Evolutionary conservation across 2,113 vertebrate species (phyloP).

Genomic region (Cygnus atratus): DNA sequence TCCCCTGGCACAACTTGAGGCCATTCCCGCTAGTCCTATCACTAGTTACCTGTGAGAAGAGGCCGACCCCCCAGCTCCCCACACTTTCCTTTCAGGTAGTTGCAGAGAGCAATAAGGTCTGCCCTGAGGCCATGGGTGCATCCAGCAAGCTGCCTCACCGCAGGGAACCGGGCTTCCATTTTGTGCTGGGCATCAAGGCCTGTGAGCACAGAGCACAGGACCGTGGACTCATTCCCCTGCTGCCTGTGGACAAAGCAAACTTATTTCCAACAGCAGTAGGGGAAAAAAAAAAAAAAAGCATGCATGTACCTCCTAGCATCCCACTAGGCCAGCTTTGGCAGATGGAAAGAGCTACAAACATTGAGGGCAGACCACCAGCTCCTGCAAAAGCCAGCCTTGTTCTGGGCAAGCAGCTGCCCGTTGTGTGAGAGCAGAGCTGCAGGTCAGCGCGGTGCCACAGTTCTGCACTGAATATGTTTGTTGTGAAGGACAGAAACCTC

Average conservation of each 20-base stretch:
- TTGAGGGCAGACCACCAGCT: not conserved
- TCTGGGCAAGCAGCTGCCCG: not conserved
- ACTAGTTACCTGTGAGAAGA: too few species aligned
- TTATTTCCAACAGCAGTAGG: not conserved
- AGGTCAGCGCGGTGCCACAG: not conserved
- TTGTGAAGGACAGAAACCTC: not conserved
- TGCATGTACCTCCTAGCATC: not conserved
- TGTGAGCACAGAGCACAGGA: not conserved
- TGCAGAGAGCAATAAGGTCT: too few species aligned
- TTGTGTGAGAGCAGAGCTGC: not conserved
- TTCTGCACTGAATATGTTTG: not conserved
- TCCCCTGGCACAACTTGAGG: too few species aligned
- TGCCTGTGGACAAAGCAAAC: not conserved
- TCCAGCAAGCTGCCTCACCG: not conserved
- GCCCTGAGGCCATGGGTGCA: fast-evolving
- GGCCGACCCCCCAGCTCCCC: too few species aligned
- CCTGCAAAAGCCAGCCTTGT: not conserved
- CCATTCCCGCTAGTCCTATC: too few species aligned
- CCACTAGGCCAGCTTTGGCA: not conserved
- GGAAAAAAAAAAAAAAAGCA: not conserved
- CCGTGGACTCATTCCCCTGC: fast-evolving
- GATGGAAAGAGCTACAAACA: not conserved
- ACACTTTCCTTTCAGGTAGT: too few species aligned
- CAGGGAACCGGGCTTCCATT: not conserved
- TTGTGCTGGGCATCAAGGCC: not conserved